Evolutionary conservation across 2,797 vertebrate genomes (phyloP), one percentile per base, ranked within the genome.

Genomic region (Darevskia mixta): DNA sequence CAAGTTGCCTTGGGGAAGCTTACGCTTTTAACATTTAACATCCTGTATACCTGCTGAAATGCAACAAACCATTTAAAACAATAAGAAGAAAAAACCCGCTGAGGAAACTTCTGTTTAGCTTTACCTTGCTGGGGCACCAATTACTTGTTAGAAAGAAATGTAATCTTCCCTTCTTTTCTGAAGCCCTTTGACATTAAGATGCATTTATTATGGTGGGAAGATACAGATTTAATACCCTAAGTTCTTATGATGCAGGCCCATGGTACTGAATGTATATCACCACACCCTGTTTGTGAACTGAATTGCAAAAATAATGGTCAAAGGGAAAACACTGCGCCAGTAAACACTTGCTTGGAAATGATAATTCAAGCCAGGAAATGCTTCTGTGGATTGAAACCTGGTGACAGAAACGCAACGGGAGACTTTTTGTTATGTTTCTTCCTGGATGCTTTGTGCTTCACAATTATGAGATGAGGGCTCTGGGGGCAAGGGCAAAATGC

Each of bases 321-420:
- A 92, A 90, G 49, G 32, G 78, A 93, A 92, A 89, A 90, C 73
- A 82, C 41, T 83, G 88, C 67, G 72, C 86, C 89, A 79, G 61
- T 85, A 38, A 92, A 94, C 79, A 91, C 58, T 84, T 89, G 78
- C 71, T 91, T 93, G 90, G 90, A 95, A 93, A 81, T 91, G 90
- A 92, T 93, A 95, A 95, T 95, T 92, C 91, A 95, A 92, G 92
- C 86, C 90, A 49, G 55, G 89, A 92, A 94, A 92, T 90, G 71
- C 92, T 85, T 88, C 41, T 86, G 93, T 5, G 27, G 90, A 89
- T 79, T 95, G 89, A 87, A 90, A 95, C 92, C 91, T 93, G 92
- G 93, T 90, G 93, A 93, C 91, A 95, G 92, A 94, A 91, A 92
- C 91, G 92, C 92, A 91, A 92, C 83, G 92, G 92, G 45, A 17